Conservation (phyloP, 2,797 vertebrate species). For the Pangasius macronema region DNA sequence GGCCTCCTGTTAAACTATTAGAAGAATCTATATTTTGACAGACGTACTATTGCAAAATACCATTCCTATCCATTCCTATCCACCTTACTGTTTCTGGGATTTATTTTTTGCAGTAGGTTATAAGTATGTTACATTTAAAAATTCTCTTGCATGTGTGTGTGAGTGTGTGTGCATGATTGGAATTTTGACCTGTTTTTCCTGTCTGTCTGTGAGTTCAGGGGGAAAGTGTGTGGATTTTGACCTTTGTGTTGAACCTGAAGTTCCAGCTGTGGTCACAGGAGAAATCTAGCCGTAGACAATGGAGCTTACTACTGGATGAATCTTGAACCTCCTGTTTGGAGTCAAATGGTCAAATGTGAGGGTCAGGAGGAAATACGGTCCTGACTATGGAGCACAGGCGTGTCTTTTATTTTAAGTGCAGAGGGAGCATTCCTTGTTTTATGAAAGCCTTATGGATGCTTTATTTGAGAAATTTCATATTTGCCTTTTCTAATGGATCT, state of each 20-base stretch:
- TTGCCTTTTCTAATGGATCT: background rate
- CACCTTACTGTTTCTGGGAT: background rate
- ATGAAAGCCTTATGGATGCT: background rate
- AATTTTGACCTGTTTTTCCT: constrained; percentile 14
- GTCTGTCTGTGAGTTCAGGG: background rate
- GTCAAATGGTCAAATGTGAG: constrained; percentile 7
- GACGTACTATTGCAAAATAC: background rate
- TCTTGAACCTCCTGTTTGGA: constrained; percentile 21
- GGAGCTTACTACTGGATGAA: constrained; percentile 24
- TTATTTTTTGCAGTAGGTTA: background rate
- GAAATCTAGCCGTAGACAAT: background rate
- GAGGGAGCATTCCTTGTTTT: background rate
- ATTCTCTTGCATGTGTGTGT: constrained; percentile 2
- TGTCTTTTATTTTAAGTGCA: background rate
- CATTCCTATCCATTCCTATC: background rate
- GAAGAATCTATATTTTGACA: background rate
- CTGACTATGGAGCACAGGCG: background rate
- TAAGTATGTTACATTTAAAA: background rate
- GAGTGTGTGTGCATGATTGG: background rate
- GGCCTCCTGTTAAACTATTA: constrained; percentile 1
- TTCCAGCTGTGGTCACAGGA: constrained; percentile 33
- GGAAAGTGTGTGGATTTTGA: constrained; percentile 28
- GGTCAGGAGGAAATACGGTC: constrained; percentile 1
- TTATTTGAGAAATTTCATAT: background rate
- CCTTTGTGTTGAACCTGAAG: constrained; percentile 31